These are phyloP conservation scores for Ruditapes philippinarum DNA, from an alignment of 1,140 invertebrate species.

Conservation along the genomic window DNA sequence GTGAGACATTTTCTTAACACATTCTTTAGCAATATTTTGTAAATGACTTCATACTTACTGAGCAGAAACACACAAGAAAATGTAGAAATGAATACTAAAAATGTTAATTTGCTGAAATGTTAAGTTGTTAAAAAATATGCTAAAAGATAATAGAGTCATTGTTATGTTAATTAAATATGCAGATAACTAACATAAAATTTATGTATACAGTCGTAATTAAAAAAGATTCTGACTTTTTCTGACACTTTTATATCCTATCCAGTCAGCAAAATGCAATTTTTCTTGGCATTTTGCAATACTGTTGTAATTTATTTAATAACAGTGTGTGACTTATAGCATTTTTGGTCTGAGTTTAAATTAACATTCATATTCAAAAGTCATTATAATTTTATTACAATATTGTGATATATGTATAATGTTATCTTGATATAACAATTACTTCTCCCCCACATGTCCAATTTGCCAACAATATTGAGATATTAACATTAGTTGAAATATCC, in stretches of 20 bases:
- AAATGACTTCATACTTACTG: too few relatives aligned
- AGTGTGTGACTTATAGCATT: background rate
- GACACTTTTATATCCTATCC: conserved; percentile 1
- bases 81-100: too few relatives aligned
- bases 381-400: conserved; percentile 24
- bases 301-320: background rate
- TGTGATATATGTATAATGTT: conserved; percentile 5
- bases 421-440: background rate
- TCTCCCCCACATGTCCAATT: background rate
- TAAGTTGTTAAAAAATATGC: background rate
- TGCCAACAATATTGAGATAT: background rate
- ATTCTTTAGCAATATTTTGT: too few relatives aligned
- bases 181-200: background rate
- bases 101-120: too few relatives aligned
- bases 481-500: too few relatives aligned
- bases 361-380: background rate
- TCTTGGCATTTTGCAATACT: background rate
- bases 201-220: background rate
- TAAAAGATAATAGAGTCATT: background rate
- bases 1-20: too few relatives aligned
- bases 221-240: background rate
- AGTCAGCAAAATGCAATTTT: background rate
- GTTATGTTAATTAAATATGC: conserved; percentile 22
- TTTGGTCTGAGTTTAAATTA: background rate
- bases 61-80: too few relatives aligned